A percentile compares a stretch with the other conserved stretches of the same genome.
phyloP scores from a whole-genome alignment of 2,888 invertebrate species.

The Noctua janthina region DNA sequence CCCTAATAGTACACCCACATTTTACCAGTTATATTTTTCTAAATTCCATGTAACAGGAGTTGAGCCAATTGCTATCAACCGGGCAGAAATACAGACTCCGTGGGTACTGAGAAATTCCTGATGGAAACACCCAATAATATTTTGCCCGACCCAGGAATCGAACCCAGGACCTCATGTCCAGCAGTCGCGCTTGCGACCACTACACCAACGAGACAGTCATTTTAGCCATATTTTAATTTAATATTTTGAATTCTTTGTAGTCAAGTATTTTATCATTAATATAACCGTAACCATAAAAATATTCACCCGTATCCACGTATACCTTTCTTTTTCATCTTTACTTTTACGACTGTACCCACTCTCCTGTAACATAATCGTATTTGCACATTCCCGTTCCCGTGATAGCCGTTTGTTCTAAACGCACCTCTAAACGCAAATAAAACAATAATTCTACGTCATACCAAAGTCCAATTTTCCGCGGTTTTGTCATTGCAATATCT shows the following conservation, averaged over 20 bases:
- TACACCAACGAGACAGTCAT: too few relatives aligned
- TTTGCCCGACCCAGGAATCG: too few relatives aligned
- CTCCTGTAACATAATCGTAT: slow-evolving; percentile 40
- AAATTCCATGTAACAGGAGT: too few relatives aligned
- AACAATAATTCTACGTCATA: slow-evolving; percentile 76
- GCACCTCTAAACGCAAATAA: slow-evolving; percentile 67
- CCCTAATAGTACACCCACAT: too few relatives aligned
- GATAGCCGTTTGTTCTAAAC: slow-evolving; percentile 58
- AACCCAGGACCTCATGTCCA: too few relatives aligned
- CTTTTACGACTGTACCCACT: slow-evolving; percentile 36
- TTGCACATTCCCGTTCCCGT: slow-evolving; percentile 45
- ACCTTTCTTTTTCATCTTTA: slow-evolving; percentile 25
- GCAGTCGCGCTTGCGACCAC: too few relatives aligned
- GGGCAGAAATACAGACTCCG: too few relatives aligned
- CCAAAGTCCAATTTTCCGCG: slow-evolving; percentile 83
- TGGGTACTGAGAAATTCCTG: too few relatives aligned
- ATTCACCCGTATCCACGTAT: background rate
- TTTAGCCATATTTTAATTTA: background rate
- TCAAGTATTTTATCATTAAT: background rate
- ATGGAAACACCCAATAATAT: too few relatives aligned
- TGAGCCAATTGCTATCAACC: too few relatives aligned
- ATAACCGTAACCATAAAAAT: background rate
- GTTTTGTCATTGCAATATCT: slow-evolving; percentile 86
- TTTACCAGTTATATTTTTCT: too few relatives aligned
- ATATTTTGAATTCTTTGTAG: background rate